Conservation (phyloP, 2,113 vertebrate genomes). For the Motacilla alba region DNA sequence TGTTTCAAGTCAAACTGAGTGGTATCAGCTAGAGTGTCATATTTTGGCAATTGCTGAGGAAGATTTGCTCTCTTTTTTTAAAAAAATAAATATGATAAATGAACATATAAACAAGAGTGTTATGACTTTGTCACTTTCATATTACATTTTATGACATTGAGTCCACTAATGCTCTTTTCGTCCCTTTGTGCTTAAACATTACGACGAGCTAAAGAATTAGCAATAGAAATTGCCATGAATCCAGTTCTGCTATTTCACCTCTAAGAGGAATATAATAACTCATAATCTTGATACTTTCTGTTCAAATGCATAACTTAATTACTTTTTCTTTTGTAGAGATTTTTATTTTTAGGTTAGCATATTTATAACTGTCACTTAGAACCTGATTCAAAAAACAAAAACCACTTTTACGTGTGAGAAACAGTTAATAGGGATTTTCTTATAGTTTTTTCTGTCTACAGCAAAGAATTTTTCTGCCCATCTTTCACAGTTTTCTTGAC, state of each 20-base stretch:
- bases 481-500: not conserved
- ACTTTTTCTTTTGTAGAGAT: not conserved
- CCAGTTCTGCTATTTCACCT: not conserved
- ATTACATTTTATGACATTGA: not conserved
- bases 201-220: slow-evolving; percentile 21
- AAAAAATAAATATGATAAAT: not conserved
- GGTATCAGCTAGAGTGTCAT: not conserved
- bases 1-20: not conserved
- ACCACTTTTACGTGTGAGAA: not conserved
- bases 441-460: not conserved
- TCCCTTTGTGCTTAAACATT: not conserved
- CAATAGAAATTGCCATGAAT: not conserved
- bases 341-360: slow-evolving; percentile 9
- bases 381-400: not conserved
- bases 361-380: not conserved
- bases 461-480: not conserved
- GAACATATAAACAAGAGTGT: not conserved
- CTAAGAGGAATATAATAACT: slow-evolving; percentile 26
- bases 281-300: not conserved
- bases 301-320: not conserved
- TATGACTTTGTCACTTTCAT: not conserved
- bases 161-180: not conserved
- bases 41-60: not conserved
- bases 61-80: not conserved
- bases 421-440: not conserved